Evolutionary conservation across 2,113 vertebrate genomes (phyloP), one percentile per base, ranked within the genome.

Genomic region (Thamnaconus septentrionalis): DNA sequence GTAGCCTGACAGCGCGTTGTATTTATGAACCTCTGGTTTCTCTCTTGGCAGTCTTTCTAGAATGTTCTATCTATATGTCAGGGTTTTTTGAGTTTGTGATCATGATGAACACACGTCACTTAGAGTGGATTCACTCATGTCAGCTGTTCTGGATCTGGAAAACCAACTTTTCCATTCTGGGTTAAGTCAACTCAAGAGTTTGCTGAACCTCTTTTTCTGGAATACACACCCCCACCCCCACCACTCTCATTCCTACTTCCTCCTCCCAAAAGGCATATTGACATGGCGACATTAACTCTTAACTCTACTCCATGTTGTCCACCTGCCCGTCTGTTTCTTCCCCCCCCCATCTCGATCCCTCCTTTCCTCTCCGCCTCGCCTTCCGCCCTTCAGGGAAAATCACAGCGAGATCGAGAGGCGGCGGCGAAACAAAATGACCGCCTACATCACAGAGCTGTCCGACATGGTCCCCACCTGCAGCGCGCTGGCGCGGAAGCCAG

Each of bases 391-490:
- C 79, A 88, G 91, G 77, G 57, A 90, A 78, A 88, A 93, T 66
- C 91, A 92, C 88, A 93, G 91, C 43, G 92, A 93, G 83, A 93
- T 93, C 9, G 91, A 93, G 68, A 82, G 91, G 55, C 84, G 91
- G 53, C 62, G 91, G 52, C 81, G 91, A 7, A 92, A 93, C 81
- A 92, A 92, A 82, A 92, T 92, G 91, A 92, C 91, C 0, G 91
- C 92, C 1, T 92, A 92, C 81, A 92, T 93, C 80, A 91, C 91
- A 4, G 92, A 93, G 69, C 73, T 92, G 62, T 99, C 97, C 0
- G 97, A 99, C 70, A 99, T 98, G 97, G 97, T 99, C 73, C 97
- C 97, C 76, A 97, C 96, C 8, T 99, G 97, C 87, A 98, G 94
- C 0, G 96, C 97, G 40, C 88, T 99, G 87, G 96, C 96, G 4